These are phyloP conservation scores for Chelon labrosus DNA, from an alignment of 2,797 vertebrate genomes.

Conservation along the genomic window DNA sequence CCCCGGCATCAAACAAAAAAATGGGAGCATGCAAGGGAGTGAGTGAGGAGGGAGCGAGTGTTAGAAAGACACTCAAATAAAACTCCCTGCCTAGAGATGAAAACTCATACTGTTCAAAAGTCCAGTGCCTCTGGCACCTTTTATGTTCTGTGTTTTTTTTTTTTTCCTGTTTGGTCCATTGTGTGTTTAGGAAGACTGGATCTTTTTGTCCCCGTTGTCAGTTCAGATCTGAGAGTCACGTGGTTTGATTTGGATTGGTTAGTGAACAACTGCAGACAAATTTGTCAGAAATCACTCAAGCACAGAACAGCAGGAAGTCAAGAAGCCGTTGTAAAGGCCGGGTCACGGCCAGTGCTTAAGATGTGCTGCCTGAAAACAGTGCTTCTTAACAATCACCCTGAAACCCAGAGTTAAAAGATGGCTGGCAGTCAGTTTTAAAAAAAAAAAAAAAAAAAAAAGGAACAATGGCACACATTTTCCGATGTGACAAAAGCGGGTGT, in stretches of 20 bases:
- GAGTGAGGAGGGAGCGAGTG: constrained; percentile 19
- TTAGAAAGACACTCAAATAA: constrained; percentile 66
- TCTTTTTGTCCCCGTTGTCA: constrained; percentile 29
- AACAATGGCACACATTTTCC: too few species aligned
- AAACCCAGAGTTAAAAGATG: not conserved
- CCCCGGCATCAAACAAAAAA: constrained; percentile 76
- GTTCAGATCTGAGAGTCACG: constrained; percentile 30
- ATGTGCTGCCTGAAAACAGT: not conserved
- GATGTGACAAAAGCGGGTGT: not conserved
- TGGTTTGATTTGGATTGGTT: constrained; percentile 9
- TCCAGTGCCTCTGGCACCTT: constrained; percentile 59
- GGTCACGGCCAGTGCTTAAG: not conserved
- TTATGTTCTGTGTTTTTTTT: constrained; percentile 39
- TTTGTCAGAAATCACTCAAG: constrained; percentile 8
- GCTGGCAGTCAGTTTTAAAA: not conserved
- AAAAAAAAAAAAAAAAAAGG: not conserved
- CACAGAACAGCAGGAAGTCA: constrained; percentile 46
- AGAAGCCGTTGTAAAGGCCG: constrained; percentile 1
- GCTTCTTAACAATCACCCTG: not conserved
- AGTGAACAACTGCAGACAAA: constrained; percentile 16
- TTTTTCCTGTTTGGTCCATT: constrained; percentile 23
- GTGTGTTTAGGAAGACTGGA: constrained; percentile 17
- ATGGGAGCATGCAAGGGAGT: constrained; percentile 40
- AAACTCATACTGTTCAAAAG: constrained; percentile 59
- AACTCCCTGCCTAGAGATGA: constrained; percentile 66